A percentile compares a stretch with the other conserved stretches of the same genome.
Conservation (phyloP, 2,888 invertebrate species). For the Lordiphosa andalusiaca region DNA sequence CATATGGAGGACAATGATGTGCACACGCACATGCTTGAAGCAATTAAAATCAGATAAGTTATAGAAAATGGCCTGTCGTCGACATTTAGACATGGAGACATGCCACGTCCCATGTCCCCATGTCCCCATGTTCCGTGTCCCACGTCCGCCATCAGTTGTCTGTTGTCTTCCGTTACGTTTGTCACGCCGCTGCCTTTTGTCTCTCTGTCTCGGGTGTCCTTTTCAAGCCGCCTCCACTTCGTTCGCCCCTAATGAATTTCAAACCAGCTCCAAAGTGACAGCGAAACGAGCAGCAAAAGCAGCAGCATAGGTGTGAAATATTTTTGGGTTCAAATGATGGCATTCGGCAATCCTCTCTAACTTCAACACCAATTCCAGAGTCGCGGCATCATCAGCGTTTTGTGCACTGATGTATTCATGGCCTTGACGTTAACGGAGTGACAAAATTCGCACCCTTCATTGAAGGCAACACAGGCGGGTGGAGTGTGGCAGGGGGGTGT, state of each 20-base stretch:
- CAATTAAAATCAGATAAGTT: slow-evolving; percentile 78
- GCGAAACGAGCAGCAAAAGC: slow-evolving; percentile 47
- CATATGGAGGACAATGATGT: slow-evolving; percentile 32
- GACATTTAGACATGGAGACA: slow-evolving; percentile 64
- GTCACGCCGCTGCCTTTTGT: slow-evolving; percentile 55
- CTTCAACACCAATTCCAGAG: slow-evolving; percentile 14
- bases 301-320: slow-evolving; percentile 63
- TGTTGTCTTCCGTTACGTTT: slow-evolving; percentile 67
- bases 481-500: slow-evolving; percentile 40
- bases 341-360: slow-evolving; percentile 12
- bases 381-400: slow-evolving; percentile 16
- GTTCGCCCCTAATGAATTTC: slow-evolving; percentile 69
- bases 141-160: slow-evolving; percentile 30
- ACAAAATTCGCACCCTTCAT: slow-evolving; percentile 75
- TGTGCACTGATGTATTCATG: slow-evolving; percentile 63
- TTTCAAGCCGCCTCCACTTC: slow-evolving; percentile 12
- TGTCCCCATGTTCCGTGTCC: slow-evolving; percentile 13
- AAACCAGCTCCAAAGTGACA: slow-evolving; percentile 59
- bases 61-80: slow-evolving; percentile 73
- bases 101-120: slow-evolving; percentile 30
- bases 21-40: slow-evolving; percentile 66
- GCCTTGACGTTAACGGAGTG: slow-evolving; percentile 73
- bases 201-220: slow-evolving; percentile 27
- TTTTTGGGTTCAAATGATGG: slow-evolving; percentile 64
- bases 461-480: slow-evolving; percentile 16